Base-by-base conservation (phyloP, 2,888 invertebrate species). In the Panzeria rudis region DNA sequence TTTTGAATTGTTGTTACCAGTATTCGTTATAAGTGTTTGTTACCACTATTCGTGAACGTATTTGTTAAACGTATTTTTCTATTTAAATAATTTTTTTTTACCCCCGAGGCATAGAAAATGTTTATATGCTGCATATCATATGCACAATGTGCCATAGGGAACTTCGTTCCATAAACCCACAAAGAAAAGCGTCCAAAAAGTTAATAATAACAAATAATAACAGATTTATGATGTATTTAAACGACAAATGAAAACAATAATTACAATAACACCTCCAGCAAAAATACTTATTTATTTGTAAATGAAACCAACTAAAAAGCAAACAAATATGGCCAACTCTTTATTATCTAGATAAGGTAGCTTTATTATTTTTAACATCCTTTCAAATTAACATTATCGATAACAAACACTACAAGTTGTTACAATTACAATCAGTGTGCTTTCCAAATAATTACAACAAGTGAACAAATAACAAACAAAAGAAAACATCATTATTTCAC, bases 361-460 rank as follows among this genome's bases (percentile, higher is more conserved):
- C 59, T 17, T 64, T 71, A 76, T 71, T 76, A 69, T 13, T 41
- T 38, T 52, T 32, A 23, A 81, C 17, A 72, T 64, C 59, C 66
- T 73, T 25, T 32, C 15, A 44, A 32, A 68, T 47, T 56, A 56
- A 6, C 44, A 38, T 56, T 44, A 69, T 29, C n/a, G 47, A 38
- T 17, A 71, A 68, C 15, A 66, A 66, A 52, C 52, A 71, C 59
- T 52, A 59, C 20, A 81, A 75, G 7, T 35, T 68, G 73, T 68
- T 72, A 66, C 83, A 72, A 72, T 77, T 61, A 68, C 64, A 75
- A 81, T 20, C 66, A 23, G 59, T 72, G 9, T 52, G 59, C n/a
- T 23, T 71, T 59, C 56, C 54, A 69, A 75, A 66, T 75, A 78
- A 83, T 83, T 73, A 75, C 73, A 47, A 73, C 83, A 83, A 75